phyloP scores from a whole-genome alignment of 2,797 vertebrate genomes.

The Uromys caudimaculatus region DNA sequence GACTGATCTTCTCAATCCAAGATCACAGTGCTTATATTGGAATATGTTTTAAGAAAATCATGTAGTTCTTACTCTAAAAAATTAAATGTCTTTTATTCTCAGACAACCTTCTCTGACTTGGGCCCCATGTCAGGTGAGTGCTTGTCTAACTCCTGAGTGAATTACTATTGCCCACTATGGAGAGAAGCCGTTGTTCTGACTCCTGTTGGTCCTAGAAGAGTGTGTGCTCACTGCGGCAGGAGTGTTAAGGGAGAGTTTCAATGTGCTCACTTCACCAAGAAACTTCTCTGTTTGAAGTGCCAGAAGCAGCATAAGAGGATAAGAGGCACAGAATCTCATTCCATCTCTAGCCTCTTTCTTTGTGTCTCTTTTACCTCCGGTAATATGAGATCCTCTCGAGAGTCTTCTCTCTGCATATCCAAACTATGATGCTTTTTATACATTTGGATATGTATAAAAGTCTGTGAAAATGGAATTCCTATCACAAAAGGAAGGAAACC shows the following conservation, averaged over 20 bases:
- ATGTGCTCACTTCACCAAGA: neutral
- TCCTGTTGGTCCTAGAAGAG: neutral
- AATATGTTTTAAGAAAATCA: neutral
- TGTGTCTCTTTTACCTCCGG: neutral
- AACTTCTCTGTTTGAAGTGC: neutral
- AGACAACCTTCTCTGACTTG: neutral
- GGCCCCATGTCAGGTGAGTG: neutral
- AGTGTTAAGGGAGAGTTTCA: neutral
- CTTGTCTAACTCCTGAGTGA: neutral
- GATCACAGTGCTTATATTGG: neutral
- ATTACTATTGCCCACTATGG: neutral
- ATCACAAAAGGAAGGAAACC: conserved; percentile 4
- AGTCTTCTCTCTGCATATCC: neutral
- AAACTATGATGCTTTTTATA: neutral
- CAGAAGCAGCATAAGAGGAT: neutral
- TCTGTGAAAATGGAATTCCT: conserved; percentile 37
- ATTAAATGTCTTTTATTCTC: neutral
- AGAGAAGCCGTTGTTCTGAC: neutral
- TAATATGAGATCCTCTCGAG: neutral
- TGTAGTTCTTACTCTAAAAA: neutral
- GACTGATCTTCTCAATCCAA: neutral
- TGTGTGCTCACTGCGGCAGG: neutral
- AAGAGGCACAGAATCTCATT: neutral
- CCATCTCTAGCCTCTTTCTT: neutral
- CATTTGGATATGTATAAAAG: conserved; percentile 6